Percentiles rank a stretch among this genome's conserved stretches.
Conservation (phyloP, 2,888 invertebrate species). For the Omphaloscelis lunosa region DNA sequence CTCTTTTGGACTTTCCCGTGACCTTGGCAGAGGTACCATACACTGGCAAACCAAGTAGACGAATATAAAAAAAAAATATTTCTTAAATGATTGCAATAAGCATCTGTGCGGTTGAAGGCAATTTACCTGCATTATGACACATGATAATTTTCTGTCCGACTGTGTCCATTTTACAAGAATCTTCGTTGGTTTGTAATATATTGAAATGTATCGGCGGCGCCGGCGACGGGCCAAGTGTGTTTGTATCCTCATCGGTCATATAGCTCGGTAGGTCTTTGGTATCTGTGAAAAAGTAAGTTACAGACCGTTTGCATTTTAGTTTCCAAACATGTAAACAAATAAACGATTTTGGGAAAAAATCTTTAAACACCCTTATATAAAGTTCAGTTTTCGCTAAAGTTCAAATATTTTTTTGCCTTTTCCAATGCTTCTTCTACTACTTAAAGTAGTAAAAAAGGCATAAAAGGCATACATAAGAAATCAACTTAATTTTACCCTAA, state of each 20-base stretch:
- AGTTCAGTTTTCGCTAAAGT: not conserved
- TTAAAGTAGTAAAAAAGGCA: no score
- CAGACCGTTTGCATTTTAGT: not conserved
- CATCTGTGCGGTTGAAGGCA: no score
- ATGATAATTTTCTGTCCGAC: constrained; percentile 39
- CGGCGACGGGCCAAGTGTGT: not conserved
- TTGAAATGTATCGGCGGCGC: constrained; percentile 1
- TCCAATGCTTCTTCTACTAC: not conserved
- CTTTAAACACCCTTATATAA: not conserved
- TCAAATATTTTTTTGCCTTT: not conserved
- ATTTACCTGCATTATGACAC: constrained; percentile 53
- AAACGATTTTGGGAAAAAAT: not conserved
- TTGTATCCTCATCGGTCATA: constrained; percentile 48
- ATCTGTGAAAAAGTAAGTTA: constrained; percentile 32
- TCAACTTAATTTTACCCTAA: not conserved
- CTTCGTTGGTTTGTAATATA: not conserved
- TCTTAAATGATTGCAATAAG: no score
- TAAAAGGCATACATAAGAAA: no score
- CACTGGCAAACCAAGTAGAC: no score
- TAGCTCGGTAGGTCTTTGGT: constrained; percentile 17
- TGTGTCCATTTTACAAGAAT: constrained; percentile 18
- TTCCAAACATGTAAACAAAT: not conserved
- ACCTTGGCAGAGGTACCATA: no score
- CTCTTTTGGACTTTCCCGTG: no score
- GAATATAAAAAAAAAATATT: no score